These are phyloP conservation scores for Puma concolor DNA, from an alignment of 2,113 vertebrate species.

Conservation along the genomic window DNA sequence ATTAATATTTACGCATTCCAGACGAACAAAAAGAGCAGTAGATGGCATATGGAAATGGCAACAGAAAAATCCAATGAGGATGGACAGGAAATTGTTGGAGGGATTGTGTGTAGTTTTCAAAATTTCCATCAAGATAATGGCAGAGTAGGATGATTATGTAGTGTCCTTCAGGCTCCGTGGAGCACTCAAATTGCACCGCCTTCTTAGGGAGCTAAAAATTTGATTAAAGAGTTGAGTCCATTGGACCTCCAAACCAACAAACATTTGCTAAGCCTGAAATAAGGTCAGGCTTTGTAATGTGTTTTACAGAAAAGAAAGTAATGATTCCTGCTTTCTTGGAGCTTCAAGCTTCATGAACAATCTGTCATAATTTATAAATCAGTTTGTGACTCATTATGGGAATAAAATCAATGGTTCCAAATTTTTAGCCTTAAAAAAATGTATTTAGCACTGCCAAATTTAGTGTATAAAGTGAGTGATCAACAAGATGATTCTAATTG, in stretches of 20 bases:
- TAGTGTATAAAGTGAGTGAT: background rate
- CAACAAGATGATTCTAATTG: background rate
- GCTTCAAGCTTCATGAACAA: background rate
- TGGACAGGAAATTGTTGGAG: background rate
- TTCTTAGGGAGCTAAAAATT: background rate
- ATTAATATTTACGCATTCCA: background rate
- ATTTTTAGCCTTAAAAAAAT: background rate
- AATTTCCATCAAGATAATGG: background rate
- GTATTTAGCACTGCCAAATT: background rate
- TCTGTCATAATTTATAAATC: conserved; percentile 5
- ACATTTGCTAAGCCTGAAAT: background rate
- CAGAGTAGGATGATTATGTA: background rate
- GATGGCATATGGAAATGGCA: background rate
- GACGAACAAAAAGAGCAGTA: background rate
- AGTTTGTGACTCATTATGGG: background rate
- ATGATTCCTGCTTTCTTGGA: background rate
- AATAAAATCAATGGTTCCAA: conserved; percentile 23
- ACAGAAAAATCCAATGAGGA: background rate
- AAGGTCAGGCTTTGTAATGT: background rate
- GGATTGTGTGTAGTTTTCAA: background rate
- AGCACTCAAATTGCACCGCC: background rate
- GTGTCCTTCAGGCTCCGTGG: background rate
- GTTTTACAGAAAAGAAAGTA: background rate
- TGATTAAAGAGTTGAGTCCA: background rate
- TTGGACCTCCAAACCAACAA: background rate